Percentiles rank a stretch among this genome's conserved stretches.
phyloP scores from a whole-genome alignment of 2,797 vertebrate genomes.

The Fundulus diaphanus region DNA sequence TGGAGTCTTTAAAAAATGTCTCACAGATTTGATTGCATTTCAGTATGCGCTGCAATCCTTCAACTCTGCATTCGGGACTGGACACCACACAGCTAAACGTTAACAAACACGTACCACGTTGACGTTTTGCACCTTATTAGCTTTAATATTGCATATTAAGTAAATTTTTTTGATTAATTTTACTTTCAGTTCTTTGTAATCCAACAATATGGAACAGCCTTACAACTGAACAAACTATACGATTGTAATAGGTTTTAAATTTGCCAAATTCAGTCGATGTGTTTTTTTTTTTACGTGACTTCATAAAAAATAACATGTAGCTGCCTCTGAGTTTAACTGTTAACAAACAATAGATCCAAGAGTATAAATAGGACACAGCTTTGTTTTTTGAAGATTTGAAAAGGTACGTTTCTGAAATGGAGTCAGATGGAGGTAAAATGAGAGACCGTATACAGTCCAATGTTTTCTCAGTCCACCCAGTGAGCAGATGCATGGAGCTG shows the following conservation, averaged over 20 bases:
- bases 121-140: slow-evolving; percentile 21
- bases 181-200: slow-evolving; percentile 1
- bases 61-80: slow-evolving; percentile 32
- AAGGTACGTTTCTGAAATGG: slow-evolving; percentile 70
- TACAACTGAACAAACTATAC: slow-evolving; percentile 56
- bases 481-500: slow-evolving; percentile 82
- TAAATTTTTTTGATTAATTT: slow-evolving; percentile 18
- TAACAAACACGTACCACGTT: slow-evolving; percentile 43
- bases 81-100: slow-evolving; percentile 46
- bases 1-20: slow-evolving; percentile 66
- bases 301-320: no score
- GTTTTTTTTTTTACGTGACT: slow-evolving; percentile 83
- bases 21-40: slow-evolving; percentile 73
- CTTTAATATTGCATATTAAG: slow-evolving; percentile 15
- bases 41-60: slow-evolving; percentile 64
- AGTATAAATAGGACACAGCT: slow-evolving; percentile 67
- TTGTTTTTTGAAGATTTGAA: slow-evolving; percentile 64
- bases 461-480: slow-evolving; percentile 77
- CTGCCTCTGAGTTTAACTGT: slow-evolving; percentile 64
- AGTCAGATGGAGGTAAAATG: slow-evolving; percentile 83
- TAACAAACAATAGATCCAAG: slow-evolving; percentile 46
- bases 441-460: slow-evolving; percentile 72
- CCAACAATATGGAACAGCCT: slow-evolving; percentile 29
- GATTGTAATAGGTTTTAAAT: slow-evolving; percentile 66
- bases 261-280: slow-evolving; percentile 74